Percentiles rank a stretch among this genome's conserved stretches.
Conservation (phyloP, 2,797 vertebrate species). For the Babyrousa celebensis region DNA sequence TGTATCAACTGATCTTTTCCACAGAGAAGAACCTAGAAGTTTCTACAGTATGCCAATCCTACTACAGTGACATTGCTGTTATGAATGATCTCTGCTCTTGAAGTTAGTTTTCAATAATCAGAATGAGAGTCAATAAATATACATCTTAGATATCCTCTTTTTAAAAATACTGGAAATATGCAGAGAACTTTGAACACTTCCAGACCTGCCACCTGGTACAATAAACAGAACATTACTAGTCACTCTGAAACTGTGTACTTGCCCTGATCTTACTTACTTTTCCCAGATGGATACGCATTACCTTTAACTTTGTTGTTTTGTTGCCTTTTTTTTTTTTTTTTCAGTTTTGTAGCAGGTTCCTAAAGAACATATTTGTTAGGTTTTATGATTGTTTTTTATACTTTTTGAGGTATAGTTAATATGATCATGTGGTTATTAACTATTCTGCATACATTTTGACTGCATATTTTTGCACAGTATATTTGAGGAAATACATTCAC, state of each 20-base stretch:
- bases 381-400: neutral
- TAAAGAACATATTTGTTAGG: neutral
- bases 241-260: neutral
- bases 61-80: neutral
- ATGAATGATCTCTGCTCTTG: neutral
- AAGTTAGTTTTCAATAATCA: constrained; percentile 44
- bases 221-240: neutral
- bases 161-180: neutral
- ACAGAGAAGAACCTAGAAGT: neutral
- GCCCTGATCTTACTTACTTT: neutral
- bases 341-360: neutral
- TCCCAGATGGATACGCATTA: neutral
- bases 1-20: too few species aligned
- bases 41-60: neutral
- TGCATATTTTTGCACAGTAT: neutral
- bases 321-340: neutral
- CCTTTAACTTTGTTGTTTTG: neutral
- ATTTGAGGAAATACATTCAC: neutral
- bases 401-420: neutral
- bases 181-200: neutral
- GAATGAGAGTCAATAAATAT: neutral
- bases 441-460: neutral
- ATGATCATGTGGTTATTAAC: neutral
- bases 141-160: neutral
- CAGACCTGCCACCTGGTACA: neutral